These are phyloP conservation scores for Salpingus planirostris DNA, from an alignment of 2,888 invertebrate genomes.

Conservation along the genomic window DNA sequence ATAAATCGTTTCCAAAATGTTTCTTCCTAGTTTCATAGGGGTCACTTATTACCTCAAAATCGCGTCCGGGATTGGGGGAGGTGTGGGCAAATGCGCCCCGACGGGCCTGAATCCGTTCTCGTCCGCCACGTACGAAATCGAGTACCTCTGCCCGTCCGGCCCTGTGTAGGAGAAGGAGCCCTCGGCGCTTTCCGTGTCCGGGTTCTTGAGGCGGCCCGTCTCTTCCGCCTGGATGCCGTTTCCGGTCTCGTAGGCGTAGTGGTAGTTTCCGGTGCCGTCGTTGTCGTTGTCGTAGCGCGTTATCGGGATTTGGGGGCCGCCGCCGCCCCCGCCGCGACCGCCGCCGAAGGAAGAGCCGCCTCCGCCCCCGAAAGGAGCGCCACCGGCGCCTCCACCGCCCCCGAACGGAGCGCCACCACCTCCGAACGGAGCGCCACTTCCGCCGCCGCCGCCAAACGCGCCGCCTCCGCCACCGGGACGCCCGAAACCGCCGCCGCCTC, in stretches of 20 bases:
- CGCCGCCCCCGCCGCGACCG: constrained; percentile 12
- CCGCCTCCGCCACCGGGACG: constrained; percentile 17
- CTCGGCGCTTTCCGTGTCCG: constrained; percentile 20
- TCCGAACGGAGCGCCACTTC: constrained; percentile 12
- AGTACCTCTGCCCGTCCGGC: constrained; percentile 15
- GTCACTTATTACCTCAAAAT: constrained; percentile 9
- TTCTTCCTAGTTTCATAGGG: too few relatives aligned
- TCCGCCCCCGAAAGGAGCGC: constrained; percentile 3
- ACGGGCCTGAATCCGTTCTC: constrained; percentile 48
- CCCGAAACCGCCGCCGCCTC: constrained; percentile 31
- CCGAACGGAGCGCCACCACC: constrained; percentile 12
- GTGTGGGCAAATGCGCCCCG: constrained; percentile 49
- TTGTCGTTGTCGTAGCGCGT: constrained; percentile 16
- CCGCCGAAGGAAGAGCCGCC: constrained; percentile 7
- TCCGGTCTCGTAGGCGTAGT: constrained; percentile 22
- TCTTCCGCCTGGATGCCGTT: constrained; percentile 24
- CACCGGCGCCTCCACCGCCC: constrained; percentile 14
- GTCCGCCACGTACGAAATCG: constrained; percentile 44
- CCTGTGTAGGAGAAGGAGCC: constrained; percentile 24
- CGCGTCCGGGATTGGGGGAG: constrained; percentile 50
- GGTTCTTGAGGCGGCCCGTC: constrained; percentile 41
- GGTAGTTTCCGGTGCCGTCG: constrained; percentile 22
- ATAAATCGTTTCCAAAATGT: too few relatives aligned
- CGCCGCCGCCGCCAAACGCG: constrained; percentile 13
- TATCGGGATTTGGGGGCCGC: constrained; percentile 25